Evolutionary conservation across 2,888 invertebrate genomes (phyloP).

Genomic region (Agonopterix subpropinquella): DNA sequence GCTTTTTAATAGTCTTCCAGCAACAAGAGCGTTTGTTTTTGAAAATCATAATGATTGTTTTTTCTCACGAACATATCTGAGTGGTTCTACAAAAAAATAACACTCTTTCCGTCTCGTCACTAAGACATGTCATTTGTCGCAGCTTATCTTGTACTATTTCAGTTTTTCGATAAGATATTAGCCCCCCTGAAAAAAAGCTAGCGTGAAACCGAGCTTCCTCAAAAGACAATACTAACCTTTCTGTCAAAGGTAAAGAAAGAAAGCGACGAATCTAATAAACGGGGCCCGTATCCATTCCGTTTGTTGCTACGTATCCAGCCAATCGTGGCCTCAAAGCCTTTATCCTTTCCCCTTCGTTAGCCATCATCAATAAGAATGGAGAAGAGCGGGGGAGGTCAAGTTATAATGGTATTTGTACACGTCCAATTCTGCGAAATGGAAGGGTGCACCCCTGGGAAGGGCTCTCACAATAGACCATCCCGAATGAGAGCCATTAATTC

Average conservation of each 20-base stretch:
- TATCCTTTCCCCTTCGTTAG: conserved; percentile 34
- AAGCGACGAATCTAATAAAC: conserved; percentile 71
- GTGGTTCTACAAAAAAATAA: no score
- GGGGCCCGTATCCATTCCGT: conserved; percentile 63
- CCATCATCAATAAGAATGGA: conserved; percentile 42
- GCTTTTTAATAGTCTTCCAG: no score
- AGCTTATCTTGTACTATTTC: conserved; percentile 18
- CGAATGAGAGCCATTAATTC: conserved; percentile 71
- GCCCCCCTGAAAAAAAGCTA: conserved; percentile 37
- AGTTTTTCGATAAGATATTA: conserved; percentile 31
- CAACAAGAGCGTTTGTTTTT: no score
- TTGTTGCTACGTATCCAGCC: conserved; percentile 55
- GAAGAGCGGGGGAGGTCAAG: conserved; percentile 39
- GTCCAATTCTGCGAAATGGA: conserved; percentile 71
- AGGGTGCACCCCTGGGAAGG: conserved; percentile 63
- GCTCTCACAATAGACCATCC: conserved; percentile 67
- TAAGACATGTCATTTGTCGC: background rate
- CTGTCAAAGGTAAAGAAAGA: conserved; percentile 69
- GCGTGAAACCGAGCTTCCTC: conserved; percentile 49
- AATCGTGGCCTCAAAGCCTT: conserved; percentile 39
- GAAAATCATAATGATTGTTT: no score
- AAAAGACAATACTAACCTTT: conserved; percentile 63
- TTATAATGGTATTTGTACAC: conserved; percentile 49
- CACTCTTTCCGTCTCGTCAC: no score
- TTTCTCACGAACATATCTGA: no score